phyloP scores from a whole-genome alignment of 2,797 vertebrate genomes.

The Neostethus bicornis region DNA sequence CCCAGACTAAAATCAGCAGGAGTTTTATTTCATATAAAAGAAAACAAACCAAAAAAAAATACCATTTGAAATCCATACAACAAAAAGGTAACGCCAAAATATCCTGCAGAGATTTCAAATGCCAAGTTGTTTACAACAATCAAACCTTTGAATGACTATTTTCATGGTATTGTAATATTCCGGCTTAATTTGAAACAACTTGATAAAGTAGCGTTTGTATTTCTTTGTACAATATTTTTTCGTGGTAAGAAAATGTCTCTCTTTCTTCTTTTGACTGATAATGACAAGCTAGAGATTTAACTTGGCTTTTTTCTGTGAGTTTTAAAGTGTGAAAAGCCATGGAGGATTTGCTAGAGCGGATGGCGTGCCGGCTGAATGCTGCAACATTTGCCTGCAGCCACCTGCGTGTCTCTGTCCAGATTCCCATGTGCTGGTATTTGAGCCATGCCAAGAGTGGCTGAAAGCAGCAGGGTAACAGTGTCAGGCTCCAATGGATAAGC shows the following conservation, averaged over 20 bases:
- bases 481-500: conserved; percentile 38
- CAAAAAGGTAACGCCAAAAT: background rate
- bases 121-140: background rate
- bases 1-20: background rate
- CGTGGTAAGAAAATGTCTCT: background rate
- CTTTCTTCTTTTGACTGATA: background rate
- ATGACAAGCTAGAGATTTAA: background rate
- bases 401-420: conserved; percentile 47
- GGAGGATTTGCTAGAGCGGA: conserved; percentile 26
- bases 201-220: background rate
- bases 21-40: background rate
- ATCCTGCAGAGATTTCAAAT: background rate
- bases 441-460: conserved; percentile 40
- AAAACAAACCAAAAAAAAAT: background rate
- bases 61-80: too few relatives aligned
- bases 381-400: conserved; percentile 43
- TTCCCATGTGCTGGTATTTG: conserved; percentile 45
- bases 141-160: background rate
- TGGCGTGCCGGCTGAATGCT: conserved; percentile 27
- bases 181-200: background rate
- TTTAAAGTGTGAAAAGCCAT: conserved; percentile 26
- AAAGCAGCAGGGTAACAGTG: conserved; percentile 45
- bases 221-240: background rate
- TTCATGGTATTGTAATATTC: too few relatives aligned
- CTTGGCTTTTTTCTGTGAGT: background rate